Evolutionary conservation across 2,797 vertebrate genomes (phyloP), one percentile per base, ranked within the genome.

Genomic region (Orestias chungarensis): DNA sequence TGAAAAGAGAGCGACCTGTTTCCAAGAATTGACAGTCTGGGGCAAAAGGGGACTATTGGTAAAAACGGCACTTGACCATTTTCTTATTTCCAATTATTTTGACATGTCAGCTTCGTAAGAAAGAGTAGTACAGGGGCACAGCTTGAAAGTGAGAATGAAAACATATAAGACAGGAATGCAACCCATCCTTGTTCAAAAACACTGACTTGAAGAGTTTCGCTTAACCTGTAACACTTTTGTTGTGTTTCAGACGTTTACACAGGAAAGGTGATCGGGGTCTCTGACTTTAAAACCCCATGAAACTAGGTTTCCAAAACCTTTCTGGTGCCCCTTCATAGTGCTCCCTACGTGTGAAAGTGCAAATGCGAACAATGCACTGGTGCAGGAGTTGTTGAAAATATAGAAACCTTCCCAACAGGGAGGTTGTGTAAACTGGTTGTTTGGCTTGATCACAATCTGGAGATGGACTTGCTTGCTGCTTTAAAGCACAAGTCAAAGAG

Each of bases 101-200:
- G 47, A 74, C 55, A 68, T 35, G 20, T 43, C 33, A 47, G 65
- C 44, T 47, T 38, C 35, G 23, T 3, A 29, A 68, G 62, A 67
- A 81, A 64, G 54, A 47, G 59, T 50, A 50, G 52, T 15, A 66
- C 64, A 73, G 69, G 68, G 76, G 75, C 85, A 76, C 74, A 78
- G 83, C 72, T 66, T 77, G 79, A 43, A 67, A 57, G 69, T 0
- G 10, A 67, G 27, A n/a, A 72, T 50, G 69, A 71, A 87, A 82
- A 85, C 89, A 88, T 92, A 94, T 82, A 88, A 79, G 70, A 29
- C 74, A 79, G 80, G 79, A 92, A 90, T 81, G 83, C 81, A 74
- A 64, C 10, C 55, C 54, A 64, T 80, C 64, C 75, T 70, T 7
- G 38, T 25, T 38, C 73, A 71, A 68, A 29, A 77, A 31, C 40